These are phyloP conservation scores for Calliopsis andreniformis DNA, from an alignment of 1,140 invertebrate genomes.

Conservation along the genomic window DNA sequence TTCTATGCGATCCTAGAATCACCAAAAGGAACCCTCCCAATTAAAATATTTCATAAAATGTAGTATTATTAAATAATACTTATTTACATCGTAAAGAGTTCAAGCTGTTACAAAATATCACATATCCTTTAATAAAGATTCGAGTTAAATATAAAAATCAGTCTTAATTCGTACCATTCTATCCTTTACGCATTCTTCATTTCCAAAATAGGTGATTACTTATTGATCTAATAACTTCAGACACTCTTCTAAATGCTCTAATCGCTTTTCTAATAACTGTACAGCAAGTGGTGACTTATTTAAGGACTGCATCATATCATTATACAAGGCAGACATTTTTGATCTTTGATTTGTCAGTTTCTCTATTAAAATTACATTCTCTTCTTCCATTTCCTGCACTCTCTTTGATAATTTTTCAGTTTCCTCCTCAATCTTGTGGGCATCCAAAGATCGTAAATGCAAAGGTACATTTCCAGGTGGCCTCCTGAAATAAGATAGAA, in stretches of 20 bases:
- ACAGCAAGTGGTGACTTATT: conserved; percentile 5
- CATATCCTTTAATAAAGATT: conserved; percentile 8
- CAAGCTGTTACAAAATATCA: background rate
- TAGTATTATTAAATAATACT: background rate
- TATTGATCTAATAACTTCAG: conserved; percentile 7
- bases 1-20: conserved; percentile 10
- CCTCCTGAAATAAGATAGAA: conserved; percentile 67
- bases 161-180: background rate
- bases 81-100: background rate
- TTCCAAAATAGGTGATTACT: background rate
- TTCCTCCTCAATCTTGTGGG: conserved; percentile 60
- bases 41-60: background rate
- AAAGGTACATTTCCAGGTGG: conserved; percentile 71
- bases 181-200: background rate
- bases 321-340: conserved; percentile 20
- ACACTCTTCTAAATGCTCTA: conserved; percentile 32
- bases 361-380: conserved; percentile 64
- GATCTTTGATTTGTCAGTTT: conserved; percentile 56
- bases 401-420: conserved; percentile 55
- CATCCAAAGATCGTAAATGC: conserved; percentile 70
- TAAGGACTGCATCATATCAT: conserved; percentile 31
- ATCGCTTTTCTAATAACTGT: conserved; percentile 23
- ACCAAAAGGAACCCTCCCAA: background rate
- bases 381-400: conserved; percentile 61
- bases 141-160: background rate